Percentiles rank a stretch among this genome's conserved stretches.
These are phyloP conservation scores for Sinocyclocheilus grahami DNA, from an alignment of 2,113 vertebrate species.

Conservation along the genomic window DNA sequence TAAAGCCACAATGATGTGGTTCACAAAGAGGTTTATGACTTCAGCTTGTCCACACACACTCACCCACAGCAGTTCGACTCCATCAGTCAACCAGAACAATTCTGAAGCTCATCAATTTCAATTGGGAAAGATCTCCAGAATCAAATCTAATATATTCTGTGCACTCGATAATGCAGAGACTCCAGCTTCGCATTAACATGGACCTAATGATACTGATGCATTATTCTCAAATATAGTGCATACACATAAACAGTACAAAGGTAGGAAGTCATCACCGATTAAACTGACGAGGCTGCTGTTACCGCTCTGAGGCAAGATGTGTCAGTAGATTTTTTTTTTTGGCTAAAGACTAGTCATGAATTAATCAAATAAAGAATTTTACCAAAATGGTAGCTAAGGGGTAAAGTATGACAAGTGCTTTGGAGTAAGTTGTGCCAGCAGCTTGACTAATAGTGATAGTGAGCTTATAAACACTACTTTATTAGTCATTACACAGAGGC, in stretches of 20 bases:
- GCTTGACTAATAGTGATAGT: no score
- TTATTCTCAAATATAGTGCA: constrained; percentile 61
- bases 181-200: constrained; percentile 56
- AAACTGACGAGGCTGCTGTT: background rate
- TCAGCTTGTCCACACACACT: constrained; percentile 18
- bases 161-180: constrained; percentile 58
- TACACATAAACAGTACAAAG: constrained; percentile 13
- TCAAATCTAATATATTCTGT: constrained; percentile 69
- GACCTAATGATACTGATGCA: constrained; percentile 61
- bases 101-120: constrained; percentile 68
- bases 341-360: background rate
- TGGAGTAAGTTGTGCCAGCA: no score
- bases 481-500: no score
- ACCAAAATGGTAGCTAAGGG: no score
- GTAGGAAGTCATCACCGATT: background rate
- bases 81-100: constrained; percentile 69
- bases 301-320: no score
- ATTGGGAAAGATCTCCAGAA: constrained; percentile 66
- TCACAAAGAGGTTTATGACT: constrained; percentile 17
- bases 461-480: no score
- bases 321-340: no score
- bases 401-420: no score
- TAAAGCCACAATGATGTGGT: constrained; percentile 10
- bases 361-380: background rate
- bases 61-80: constrained; percentile 26